Percentiles rank a stretch among this genome's conserved stretches.
Conservation (phyloP, 2,888 invertebrate species). For the Ormyrus thymus region DNA sequence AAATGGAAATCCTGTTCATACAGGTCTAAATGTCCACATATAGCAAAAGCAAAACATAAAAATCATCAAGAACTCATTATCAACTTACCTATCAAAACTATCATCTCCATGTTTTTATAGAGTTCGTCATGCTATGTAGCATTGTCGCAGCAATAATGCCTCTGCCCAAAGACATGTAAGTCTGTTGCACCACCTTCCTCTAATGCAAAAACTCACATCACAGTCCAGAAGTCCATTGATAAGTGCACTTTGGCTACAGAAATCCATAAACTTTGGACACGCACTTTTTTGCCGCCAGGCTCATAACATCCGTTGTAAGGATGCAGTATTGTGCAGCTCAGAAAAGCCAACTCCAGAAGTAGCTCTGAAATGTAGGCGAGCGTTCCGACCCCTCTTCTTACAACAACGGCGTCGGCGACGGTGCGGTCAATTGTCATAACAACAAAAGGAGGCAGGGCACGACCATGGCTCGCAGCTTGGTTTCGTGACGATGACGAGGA, state of each 20-base stretch:
- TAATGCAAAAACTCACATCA: conserved; percentile 1
- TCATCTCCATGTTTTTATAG: conserved; percentile 47
- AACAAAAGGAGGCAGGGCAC: conserved; percentile 42
- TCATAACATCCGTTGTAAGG: too few species aligned
- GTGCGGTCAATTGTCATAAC: conserved; percentile 46
- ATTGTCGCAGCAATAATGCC: not conserved
- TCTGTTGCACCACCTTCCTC: not conserved
- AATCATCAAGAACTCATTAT: too few species aligned
- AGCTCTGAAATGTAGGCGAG: not conserved
- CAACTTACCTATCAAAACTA: conserved; percentile 43
- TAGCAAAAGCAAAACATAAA: not conserved
- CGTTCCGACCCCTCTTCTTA: not conserved
- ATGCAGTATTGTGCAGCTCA: too few species aligned
- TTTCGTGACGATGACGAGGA: not conserved
- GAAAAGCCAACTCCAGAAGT: not conserved
- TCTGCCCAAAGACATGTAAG: too few species aligned
- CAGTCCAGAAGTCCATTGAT: not conserved
- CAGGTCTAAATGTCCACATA: not conserved
- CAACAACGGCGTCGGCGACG: conserved; percentile 22
- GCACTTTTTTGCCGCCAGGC: too few species aligned
- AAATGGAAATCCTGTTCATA: not conserved
- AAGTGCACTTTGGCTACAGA: too few species aligned
- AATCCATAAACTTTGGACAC: too few species aligned
- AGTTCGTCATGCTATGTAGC: conserved; percentile 15
- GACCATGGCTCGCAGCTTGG: conserved; percentile 30